phyloP scores from a whole-genome alignment of 2,113 vertebrate species.

The Gopherus evgoodei region DNA sequence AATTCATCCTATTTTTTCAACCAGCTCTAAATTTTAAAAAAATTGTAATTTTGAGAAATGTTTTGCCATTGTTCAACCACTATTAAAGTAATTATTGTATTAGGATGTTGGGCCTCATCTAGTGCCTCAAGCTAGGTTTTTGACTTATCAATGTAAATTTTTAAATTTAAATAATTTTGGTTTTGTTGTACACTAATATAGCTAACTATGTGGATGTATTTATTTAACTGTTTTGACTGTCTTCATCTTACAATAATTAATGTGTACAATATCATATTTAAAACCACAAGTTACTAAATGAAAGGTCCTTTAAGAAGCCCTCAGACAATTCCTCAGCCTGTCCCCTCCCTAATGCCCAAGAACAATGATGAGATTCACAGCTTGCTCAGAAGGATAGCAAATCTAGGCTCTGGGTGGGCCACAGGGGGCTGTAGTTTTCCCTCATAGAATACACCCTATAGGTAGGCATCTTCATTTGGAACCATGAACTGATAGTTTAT shows the following conservation, averaged over 20 bases:
- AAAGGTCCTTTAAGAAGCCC: neutral
- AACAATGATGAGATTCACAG: neutral
- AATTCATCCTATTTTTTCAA: neutral
- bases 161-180: conserved; percentile 17
- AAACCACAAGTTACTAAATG: neutral
- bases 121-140: neutral
- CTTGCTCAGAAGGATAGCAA: neutral
- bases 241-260: neutral
- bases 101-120: neutral
- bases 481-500: neutral
- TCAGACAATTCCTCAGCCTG: neutral
- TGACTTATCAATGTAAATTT: neutral
- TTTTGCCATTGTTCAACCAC: no score
- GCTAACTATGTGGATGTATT: neutral
- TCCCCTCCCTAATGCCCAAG: neutral
- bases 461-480: neutral
- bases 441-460: neutral
- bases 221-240: neutral
- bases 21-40: neutral
- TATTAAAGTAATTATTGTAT: neutral
- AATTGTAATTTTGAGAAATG: neutral
- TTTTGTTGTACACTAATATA: neutral
- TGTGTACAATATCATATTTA: neutral
- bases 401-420: neutral
- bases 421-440: neutral